Base-by-base conservation (phyloP, 2,113 vertebrate genomes). In the Cercopithecus mona region DNA sequence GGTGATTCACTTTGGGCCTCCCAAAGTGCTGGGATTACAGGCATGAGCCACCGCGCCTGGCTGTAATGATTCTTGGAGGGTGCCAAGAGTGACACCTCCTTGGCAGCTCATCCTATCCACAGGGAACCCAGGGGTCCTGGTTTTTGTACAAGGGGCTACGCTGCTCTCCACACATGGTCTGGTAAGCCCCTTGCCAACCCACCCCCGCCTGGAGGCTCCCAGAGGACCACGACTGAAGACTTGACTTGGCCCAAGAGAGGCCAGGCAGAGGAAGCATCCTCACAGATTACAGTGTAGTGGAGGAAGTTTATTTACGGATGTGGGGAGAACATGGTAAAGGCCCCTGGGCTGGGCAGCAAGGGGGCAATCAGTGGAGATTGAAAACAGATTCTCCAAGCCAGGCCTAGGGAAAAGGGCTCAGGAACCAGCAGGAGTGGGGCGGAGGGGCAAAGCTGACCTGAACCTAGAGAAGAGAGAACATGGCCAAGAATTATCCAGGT, bases 251-350 rank as follows among this genome's bases (percentile, higher is more conserved):
- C 80, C n/a, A 0, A 27, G 5, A 79, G 82, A 8, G 85, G 61
- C 82, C 91, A 16, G 35, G 89, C 48, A 9, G 70, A 80, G 87
- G 97, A 81, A 79, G 75, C 75, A 25, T 30, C 92, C 88, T 90
- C 78, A 40, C 50, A 98, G 96, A 98, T 98, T 97, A 98, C 83
- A 98, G 97, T 73, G 96, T 7, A 23, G 89, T 1, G n/a, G 55
- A 97, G 96, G 95, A 95, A 73, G 96, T 98, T 97, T 98, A 98
- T 98, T 98, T 98, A 93, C 2, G n/a, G 97, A 96, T 96, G 95
- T 88, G 95, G 97, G 85, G 57, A 96, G 66, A 88, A 40, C 70
- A 81, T 73, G 87, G 93, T 88, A 68, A 7, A 25, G 25, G 80
- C 64, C 82, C 70, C 82, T 4, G 16, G 92, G 95, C 87, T 96